phyloP scores from a whole-genome alignment of 2,113 vertebrate genomes.

The Gymnogyps californianus region DNA sequence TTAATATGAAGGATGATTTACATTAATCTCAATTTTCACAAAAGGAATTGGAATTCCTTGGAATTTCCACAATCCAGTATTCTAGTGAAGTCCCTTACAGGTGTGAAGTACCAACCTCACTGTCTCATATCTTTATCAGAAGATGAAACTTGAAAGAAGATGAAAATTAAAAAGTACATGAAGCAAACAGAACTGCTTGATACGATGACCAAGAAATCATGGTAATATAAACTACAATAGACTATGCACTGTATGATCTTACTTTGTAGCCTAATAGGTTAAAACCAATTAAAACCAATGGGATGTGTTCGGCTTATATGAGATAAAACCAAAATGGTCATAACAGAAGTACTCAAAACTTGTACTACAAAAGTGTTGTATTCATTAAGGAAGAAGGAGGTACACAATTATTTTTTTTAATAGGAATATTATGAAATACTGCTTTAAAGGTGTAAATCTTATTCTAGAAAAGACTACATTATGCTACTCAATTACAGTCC shows the following conservation, averaged over 20 bases:
- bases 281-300: not conserved
- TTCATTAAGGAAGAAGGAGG: too few species aligned
- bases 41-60: not conserved
- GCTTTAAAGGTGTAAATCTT: not conserved
- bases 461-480: not conserved
- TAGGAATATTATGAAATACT: not conserved
- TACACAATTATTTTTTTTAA: not conserved
- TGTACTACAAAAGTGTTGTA: not conserved
- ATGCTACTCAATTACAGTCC: too few species aligned
- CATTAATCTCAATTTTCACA: not conserved
- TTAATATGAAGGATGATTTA: not conserved
- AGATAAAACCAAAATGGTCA: not conserved
- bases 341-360: not conserved
- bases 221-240: not conserved
- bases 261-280: not conserved
- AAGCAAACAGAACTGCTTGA: not conserved
- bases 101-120: not conserved
- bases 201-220: not conserved
- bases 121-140: not conserved
- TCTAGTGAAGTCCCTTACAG: not conserved
- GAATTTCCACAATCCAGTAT: not conserved
- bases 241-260: not conserved
- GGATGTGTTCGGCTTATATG: not conserved
- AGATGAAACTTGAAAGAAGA: not conserved
- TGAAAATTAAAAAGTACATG: not conserved